Base-by-base conservation (phyloP, 2,113 vertebrate species). In the Chlamydotis undulata region DNA sequence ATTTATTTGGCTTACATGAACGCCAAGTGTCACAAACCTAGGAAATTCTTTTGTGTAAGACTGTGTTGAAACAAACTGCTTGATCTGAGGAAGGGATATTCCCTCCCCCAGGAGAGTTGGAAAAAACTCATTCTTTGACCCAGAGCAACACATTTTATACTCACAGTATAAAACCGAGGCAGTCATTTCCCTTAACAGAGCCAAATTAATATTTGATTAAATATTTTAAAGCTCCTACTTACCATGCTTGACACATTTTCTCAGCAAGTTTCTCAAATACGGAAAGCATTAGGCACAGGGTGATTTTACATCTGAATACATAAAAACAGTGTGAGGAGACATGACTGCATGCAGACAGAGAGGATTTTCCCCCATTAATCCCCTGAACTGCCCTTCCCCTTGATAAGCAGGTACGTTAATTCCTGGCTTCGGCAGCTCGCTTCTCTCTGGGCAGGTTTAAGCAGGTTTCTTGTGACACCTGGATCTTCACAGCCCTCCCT, bases 201-300 rank as follows among this genome's bases (percentile, higher is more conserved):
- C 43, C 77, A 96, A 91, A 80, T 95, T 96, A 97, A 86, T 91
- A 97, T 95, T 50, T 88, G 94, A 95, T 96, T 93, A 97, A 94
- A 87, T 87, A 91, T 83, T 95, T 97, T 95, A 97, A 96, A 97
- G 96, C 83, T 97, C 65, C 95, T 95, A 95, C 91, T 97, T 97
- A 94, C 95, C 95, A 93, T 65, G 95, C 95, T 92, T 94, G 94
- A 96, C 94, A 95, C 71, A 97, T 93, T 94, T 95, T 97, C 88
- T 91, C 92, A 95, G 92, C 71, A 93, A 93, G 75, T 89, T 83
- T 87, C 55, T 87, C 82, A 90, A 93, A 91, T 70, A 95, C 7
- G 35, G 92, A 96, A 94, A 87, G 33, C 88, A 97, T 12, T 73
- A 94, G 90, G 91, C 53, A 90, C n/a, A 67, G 91, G 67, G 71